Base-by-base conservation (phyloP, 2,888 invertebrate genomes). In the Diarsia mendica region DNA sequence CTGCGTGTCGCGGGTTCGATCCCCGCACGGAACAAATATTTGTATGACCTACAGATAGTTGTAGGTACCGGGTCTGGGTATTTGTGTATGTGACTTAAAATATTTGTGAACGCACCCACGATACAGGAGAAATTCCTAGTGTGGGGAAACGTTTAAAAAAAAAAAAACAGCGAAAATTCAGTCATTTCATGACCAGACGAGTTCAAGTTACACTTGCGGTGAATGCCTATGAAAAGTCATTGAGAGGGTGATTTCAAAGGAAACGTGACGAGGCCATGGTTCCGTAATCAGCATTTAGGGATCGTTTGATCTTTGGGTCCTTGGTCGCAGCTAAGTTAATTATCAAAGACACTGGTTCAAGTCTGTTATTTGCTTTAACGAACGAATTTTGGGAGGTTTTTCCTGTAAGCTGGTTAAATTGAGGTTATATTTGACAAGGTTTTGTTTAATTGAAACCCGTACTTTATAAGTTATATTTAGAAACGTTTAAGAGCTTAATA, bases 231-330 rank as follows among this genome's bases (percentile, higher is more conserved):
- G 88, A 86, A 87, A 88, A 87, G 88, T 89, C 88, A 89, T 89
- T 85, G 86, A 88, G 86, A 80, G 11, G 48, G 81, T 70, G 63
- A 78, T 89, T 88, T 90, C 87, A 86, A 89, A 89, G 85, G 83
- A 75, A 88, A 88, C 91, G 89, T 91, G 91, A 89, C 88, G 70
- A 70, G 55, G 67, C 80, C 72, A 71, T 80, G 86, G 84, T 89
- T 87, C 71, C 51, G 82, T 85, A 86, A 88, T 89, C 88, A 82
- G 85, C 75, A 83, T 79, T 80, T 75, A 74, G 68, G 18, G 76
- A 81, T 76, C 80, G 85, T 87, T 88, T 90, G 87, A 89, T 87
- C 82, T 76, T 70, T 77, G 33, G 58, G 73, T 67, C 77, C 66
- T 78, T 48, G 61, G 55, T 61, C 60, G 67, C 48, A 49, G 72